Evolutionary conservation across 2,888 invertebrate species (phyloP), one percentile per base, ranked within the genome.

Genomic region (Quadroppia sp.): DNA sequence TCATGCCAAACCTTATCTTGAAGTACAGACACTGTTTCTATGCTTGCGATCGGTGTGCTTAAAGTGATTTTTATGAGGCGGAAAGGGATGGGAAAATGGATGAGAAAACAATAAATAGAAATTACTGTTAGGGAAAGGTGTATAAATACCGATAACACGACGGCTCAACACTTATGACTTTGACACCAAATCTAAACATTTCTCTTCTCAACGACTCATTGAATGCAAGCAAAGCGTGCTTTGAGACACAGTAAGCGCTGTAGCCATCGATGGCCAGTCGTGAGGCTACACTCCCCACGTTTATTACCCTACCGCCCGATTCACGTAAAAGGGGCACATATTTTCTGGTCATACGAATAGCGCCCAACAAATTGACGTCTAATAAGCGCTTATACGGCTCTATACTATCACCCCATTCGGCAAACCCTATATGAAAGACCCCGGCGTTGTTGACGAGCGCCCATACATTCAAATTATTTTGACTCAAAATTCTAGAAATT

Each of bases 371-470:
- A 75, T 81, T 81, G 30, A 81, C 81, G 25, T 81, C 80, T 69
- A 80, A 77, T 59, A 79, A 76, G n/a, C 77, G 75, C 32, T 77
- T 72, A 79, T 82, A 85, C 72, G 81, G 80, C 9, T 82, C 81
- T 76, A 84, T 78, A 17, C 74, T 71, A 2, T 83, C 80, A 53
- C 82, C 80, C 81, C 84, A 83, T 76, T 85, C 85, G 50, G 84
- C 80, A 72, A 83, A 83, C 0, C 83, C 83, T 56, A 81, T 80
- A 73, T 79, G 79, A 53, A 82, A 81, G 11, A 85, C 80, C 0
- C 85, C 85, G 7, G 85, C 85, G 79, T 85, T 85, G 80, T 85
- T 85, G 7, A 85, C 83, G 23, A 85, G 76, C 2, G 82, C 84
- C 84, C 84, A 85, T 23, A 85, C 77, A 50, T 78, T 83, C 83